Evolutionary conservation across 30 jellyfish, hydroid and myxozoan species (phyloP), one percentile per base, ranked within the genome.

Genomic region (Nemopilema nomurai): DNA sequence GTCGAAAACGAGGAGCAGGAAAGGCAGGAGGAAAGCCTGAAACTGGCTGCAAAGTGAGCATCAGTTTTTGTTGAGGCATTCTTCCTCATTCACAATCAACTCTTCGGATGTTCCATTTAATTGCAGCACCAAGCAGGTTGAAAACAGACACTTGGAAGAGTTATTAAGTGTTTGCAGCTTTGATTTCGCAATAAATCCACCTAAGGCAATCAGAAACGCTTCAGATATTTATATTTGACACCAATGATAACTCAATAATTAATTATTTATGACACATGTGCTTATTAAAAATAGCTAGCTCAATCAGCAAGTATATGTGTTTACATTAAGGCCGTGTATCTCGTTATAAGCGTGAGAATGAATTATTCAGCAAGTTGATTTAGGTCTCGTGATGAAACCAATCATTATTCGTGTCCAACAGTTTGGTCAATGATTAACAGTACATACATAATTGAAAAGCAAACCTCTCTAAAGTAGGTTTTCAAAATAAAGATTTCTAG

Each of bases 1-100:
- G 26, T 84, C 1, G 93, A 84, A 0, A 23, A 53, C 67, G 93
- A 84, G 22, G 93, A 84, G 57, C 67, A 62, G 8, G 80, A 74
- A 50, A 74, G 93, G 64, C 73, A 28, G 33, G 74, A 31, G 16
- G 83, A 84, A 8, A 30, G 28, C 70, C 20, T 51, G 6, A 62
- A 31, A 28, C 9, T 84, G 1, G 0, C 23, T 21, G 82, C 29
- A 74, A 64, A 67, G 93, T 84, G 19, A 65, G 82, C n/a, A 41
- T 41, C 13, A 13, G 13, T 41, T 41, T 13, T 3, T 41, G 13
- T 3, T 41, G n/a, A n/a, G n/a, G n/a, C n/a, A n/a, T 41, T 41
- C 57, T 41, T 13, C 13, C 57, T 13, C 57, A 41, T 41, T 3
- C 6, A 41, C 57, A 6, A 41, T 41, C 13, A 41, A 41, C 13